phyloP scores from a whole-genome alignment of 2,113 vertebrate genomes.

The Ageneiosus marmoratus region DNA sequence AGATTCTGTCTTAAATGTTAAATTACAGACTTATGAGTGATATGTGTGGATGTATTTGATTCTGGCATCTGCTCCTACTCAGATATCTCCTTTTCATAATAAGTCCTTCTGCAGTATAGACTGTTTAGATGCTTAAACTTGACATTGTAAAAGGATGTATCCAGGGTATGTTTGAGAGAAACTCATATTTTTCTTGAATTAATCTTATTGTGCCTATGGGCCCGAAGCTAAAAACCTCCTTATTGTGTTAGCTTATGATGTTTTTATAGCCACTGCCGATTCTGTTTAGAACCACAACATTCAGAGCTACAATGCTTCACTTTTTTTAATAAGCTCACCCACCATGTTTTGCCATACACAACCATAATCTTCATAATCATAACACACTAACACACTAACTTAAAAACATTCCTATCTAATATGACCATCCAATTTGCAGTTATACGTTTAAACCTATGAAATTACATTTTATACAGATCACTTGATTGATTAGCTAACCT shows the following conservation, averaged over 20 bases:
- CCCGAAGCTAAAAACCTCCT: not conserved
- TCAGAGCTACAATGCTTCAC: not conserved
- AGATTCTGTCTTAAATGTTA: slow-evolving; percentile 7
- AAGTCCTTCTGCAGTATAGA: not conserved
- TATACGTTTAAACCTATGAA: not conserved
- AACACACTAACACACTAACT: too few relatives aligned
- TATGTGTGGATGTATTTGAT: not conserved
- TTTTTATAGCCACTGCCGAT: not conserved
- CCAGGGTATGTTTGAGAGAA: not conserved
- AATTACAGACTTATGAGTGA: not conserved
- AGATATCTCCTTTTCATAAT: not conserved
- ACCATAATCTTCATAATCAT: not conserved
- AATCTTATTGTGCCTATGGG: not conserved
- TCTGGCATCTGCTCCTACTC: not conserved
- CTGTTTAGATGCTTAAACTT: not conserved
- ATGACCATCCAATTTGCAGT: not conserved
- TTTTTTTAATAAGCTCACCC: not conserved
- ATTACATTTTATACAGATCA: not conserved
- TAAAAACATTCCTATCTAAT: too few relatives aligned
- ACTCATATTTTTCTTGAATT: not conserved
- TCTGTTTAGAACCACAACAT: not conserved
- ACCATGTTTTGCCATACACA: not conserved
- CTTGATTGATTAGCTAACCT: not conserved
- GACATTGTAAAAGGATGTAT: not conserved
- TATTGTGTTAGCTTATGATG: not conserved